Evolutionary conservation across 2,888 invertebrate species (phyloP).

Genomic region (Agriopis aurantiaria): DNA sequence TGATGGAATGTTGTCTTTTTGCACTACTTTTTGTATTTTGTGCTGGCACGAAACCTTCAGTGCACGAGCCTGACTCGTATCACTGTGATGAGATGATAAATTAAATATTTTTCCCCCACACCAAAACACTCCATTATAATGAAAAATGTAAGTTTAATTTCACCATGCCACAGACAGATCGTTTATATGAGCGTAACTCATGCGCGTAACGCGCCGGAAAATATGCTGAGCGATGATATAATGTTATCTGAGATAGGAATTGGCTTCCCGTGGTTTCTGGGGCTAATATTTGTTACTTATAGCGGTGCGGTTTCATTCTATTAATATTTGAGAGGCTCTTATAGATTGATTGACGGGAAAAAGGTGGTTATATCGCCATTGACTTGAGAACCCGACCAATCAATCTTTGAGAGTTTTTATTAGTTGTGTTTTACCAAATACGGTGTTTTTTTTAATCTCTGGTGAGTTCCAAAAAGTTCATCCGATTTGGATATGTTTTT

Average conservation of each 20-base stretch:
- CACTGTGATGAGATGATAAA: not conserved
- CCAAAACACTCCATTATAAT: slow-evolving; percentile 45
- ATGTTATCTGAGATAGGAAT: slow-evolving; percentile 28
- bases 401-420: too few species aligned
- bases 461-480: too few species aligned
- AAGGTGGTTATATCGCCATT: too few species aligned
- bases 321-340: not conserved
- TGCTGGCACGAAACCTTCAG: too few species aligned
- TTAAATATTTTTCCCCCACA: not conserved
- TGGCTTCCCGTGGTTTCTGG: slow-evolving; percentile 15
- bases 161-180: slow-evolving; percentile 57
- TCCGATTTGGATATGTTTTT: too few species aligned
- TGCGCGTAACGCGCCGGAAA: slow-evolving; percentile 57
- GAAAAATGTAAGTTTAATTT: slow-evolving; percentile 66
- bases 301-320: not conserved
- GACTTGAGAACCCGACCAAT: too few species aligned
- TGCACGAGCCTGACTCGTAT: not conserved
- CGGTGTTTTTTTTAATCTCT: too few species aligned
- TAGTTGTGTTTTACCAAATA: too few species aligned
- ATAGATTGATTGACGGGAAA: too few species aligned
- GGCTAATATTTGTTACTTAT: slow-evolving; percentile 25
- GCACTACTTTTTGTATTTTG: too few species aligned
- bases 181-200: slow-evolving; percentile 60
- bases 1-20: too few species aligned
- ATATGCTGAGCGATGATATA: slow-evolving; percentile 54